Base-by-base conservation (phyloP, 2,797 vertebrate genomes). In the Sciurus carolinensis region DNA sequence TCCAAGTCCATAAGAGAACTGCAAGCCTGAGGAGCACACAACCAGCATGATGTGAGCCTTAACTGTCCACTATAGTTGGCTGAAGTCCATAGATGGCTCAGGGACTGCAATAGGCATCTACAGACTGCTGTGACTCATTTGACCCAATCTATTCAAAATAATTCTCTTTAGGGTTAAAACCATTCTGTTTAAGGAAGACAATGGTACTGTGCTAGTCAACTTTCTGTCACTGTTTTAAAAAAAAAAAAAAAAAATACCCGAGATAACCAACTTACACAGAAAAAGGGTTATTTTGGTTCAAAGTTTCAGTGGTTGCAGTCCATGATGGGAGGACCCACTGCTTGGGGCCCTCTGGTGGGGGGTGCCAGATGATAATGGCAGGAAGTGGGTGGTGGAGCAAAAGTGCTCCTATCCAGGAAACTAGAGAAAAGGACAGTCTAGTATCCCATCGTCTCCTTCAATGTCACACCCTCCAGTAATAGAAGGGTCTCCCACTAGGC, bases 111-210 rank as follows among this genome's bases (percentile, higher is more conserved):
- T 13, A 4, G 7, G 1, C 57, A 71, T 33, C 64, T 73, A 66
- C 42, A 83, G 42, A 66, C 11, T 28, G 24, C 33, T 57, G 3
- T 71, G 59, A n/a, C 36, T 69, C 36, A 57, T 86, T 73, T 79
- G 47, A 80, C 8, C 9, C 39, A 82, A 28, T 76, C 24, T 67
- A 42, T 80, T 90, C 30, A 91, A 77, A 85, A 83, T 24, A 36
- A 83, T 15, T 81, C 26, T 14, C 88, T 77, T 91, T n/a, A n/a
- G 67, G 1, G 12, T 69, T 85, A 66, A 84, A 85, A 39, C 10
- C 13, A 36, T 93, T 83, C 20, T 69, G 7, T 80, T 87, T 72
- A 86, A 93, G n/a, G 2, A 91, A 81, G 94, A 71, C 6, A 66
- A 69, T 18, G 22, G 69, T 5, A 30, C 39, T 14, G 2, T 36